A percentile compares a stretch with the other conserved stretches of the same genome.
Conservation (phyloP, 1,140 invertebrate species). For the Acromyrmex charruanus region DNA sequence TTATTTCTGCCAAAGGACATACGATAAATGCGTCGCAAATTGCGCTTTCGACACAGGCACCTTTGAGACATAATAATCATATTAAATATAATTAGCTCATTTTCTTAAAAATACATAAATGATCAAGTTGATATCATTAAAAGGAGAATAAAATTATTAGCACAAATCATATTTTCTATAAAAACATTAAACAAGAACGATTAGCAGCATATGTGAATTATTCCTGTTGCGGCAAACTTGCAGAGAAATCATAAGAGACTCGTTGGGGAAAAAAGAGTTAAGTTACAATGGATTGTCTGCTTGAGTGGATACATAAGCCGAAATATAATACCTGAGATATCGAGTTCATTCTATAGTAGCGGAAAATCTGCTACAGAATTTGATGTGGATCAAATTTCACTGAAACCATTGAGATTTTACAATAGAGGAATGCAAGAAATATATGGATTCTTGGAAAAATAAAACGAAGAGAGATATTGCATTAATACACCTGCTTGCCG, state of each 20-base stretch:
- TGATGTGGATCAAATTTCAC: conserved; percentile 1
- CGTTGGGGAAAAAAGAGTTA: conserved; percentile 27
- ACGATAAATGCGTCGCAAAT: conserved; percentile 21
- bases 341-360: neutral
- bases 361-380: conserved; percentile 35
- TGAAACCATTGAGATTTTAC: conserved; percentile 5
- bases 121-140: neutral
- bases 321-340: conserved; percentile 47
- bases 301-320: conserved; percentile 52
- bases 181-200: neutral
- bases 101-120: conserved; percentile 30
- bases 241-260: conserved; percentile 4
- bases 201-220: neutral
- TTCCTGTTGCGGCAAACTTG: neutral
- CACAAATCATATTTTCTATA: neutral
- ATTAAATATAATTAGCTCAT: neutral
- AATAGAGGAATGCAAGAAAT: neutral
- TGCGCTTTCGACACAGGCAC: neutral
- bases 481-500: neutral
- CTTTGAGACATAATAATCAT: conserved; percentile 37
- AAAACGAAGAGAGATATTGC: conserved; percentile 5
- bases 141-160: neutral
- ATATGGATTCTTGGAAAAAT: neutral
- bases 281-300: conserved; percentile 50
- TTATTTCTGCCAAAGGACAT: conserved; percentile 65